Base-by-base conservation (phyloP, 2,888 invertebrate genomes). In the Drosophila monieri region DNA sequence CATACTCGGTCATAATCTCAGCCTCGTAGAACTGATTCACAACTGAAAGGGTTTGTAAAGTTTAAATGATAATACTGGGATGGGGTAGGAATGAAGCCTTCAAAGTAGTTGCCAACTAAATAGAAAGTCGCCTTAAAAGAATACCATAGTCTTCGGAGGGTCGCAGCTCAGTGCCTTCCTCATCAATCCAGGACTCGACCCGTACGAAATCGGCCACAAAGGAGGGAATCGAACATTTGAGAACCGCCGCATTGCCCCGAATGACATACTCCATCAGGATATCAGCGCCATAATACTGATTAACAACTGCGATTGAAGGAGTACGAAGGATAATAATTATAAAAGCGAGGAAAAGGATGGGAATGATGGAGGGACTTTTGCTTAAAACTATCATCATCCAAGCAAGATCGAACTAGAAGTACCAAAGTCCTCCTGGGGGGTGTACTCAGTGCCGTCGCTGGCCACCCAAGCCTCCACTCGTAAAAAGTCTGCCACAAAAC, bases 401-500 rank as follows among this genome's bases (percentile, higher is more conserved):
- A 67, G n/a, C n/a, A 1, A 12, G 10, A 6, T 8, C 0, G 23
- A 15, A 35, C 18, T 12, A 51, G 35, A 35, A 37, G 55, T 95
- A 96, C 96, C 96, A 91, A 96, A 96, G 91, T 95, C 94, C 87
- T 93, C 93, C 84, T 94, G 93, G 78, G 94, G 94, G 88, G 94
- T 93, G 91, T 95, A 96, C 92, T 95, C 94, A 83, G 94, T 94
- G 77, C 94, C 94, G 79, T 94, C 93, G 64, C 94, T 94, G 86
- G 93, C 93, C 74, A 94, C 92, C 97, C 97, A 97, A 74, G 96
- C 95, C 90, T 96, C 95, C 55, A 98, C 97, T 90, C 95, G 95
- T 54, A 98, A 96, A 92, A 97, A 98, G 93, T 98, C 97, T 46
- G 96, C 95, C 64, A 97, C 96, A 91, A 97, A 97, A 74, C 96